Conservation (phyloP, 2,888 invertebrate species). For the Aphidius colemani region DNA sequence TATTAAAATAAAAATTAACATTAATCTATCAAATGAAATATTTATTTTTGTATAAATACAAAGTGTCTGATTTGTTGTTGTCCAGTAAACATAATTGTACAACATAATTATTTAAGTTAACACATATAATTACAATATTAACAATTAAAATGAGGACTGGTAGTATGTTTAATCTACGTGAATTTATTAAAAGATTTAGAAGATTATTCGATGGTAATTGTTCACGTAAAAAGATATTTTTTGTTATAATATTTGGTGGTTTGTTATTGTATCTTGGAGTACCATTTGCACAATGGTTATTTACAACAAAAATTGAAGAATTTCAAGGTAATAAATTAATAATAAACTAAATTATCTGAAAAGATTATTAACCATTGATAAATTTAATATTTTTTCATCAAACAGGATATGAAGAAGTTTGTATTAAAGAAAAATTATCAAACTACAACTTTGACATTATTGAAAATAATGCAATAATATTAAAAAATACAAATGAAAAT, state of each 20-base stretch:
- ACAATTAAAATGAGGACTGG: conserved; percentile 36
- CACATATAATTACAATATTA: neutral
- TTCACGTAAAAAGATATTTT: conserved; percentile 50
- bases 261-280: conserved; percentile 71
- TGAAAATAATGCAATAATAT: conserved; percentile 72
- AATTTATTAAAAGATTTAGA: conserved; percentile 50
- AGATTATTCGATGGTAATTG: conserved; percentile 51
- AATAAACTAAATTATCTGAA: conserved; percentile 1
- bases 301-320: conserved; percentile 61
- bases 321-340: conserved; percentile 50
- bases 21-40: too few species aligned
- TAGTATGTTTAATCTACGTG: conserved; percentile 50
- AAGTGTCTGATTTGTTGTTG: too few species aligned
- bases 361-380: neutral
- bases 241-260: conserved; percentile 46
- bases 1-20: too few species aligned
- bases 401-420: conserved; percentile 64
- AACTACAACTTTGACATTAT: conserved; percentile 66
- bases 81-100: too few species aligned
- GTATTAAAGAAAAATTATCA: conserved; percentile 70
- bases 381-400: conserved; percentile 49
- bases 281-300: conserved; percentile 68
- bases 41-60: too few species aligned
- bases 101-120: too few species aligned
- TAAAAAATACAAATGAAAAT: conserved; percentile 43